Conservation (phyloP, 2,113 vertebrate genomes). For the Anseranas semipalmata region DNA sequence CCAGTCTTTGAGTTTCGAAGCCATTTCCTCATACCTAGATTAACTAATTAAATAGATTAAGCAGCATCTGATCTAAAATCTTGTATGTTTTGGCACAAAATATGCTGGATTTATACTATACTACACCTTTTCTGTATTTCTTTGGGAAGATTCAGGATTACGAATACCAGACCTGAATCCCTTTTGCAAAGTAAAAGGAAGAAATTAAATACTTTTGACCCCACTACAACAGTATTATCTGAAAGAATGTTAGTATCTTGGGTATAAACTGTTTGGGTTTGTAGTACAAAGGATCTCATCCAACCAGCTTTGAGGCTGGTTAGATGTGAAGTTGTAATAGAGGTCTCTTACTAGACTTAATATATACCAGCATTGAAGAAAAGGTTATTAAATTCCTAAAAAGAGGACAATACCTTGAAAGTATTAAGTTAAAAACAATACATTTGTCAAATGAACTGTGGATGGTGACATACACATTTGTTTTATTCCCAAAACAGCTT, state of each 20-base stretch:
- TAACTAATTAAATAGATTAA: not conserved
- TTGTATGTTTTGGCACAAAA: not conserved
- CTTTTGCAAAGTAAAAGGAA: not conserved
- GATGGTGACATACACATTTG: not conserved
- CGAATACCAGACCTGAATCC: not conserved
- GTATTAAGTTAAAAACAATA: not conserved
- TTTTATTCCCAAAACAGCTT: not conserved
- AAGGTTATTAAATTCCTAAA: not conserved
- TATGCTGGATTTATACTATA: not conserved
- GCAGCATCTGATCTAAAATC: not conserved
- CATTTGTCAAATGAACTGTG: not conserved
- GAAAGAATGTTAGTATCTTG: not conserved
- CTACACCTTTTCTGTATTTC: not conserved
- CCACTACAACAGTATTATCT: not conserved
- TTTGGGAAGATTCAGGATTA: not conserved
- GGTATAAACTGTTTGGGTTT: not conserved
- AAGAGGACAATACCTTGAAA: not conserved
- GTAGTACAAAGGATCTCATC: not conserved
- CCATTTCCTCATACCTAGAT: not conserved
- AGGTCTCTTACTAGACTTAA: not conserved
- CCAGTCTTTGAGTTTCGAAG: not conserved
- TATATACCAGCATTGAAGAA: not conserved
- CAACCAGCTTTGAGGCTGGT: not conserved
- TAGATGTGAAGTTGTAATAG: not conserved
- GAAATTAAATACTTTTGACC: not conserved